These are phyloP conservation scores for Tiliacea citrago DNA, from an alignment of 2,888 invertebrate species.

Conservation along the genomic window DNA sequence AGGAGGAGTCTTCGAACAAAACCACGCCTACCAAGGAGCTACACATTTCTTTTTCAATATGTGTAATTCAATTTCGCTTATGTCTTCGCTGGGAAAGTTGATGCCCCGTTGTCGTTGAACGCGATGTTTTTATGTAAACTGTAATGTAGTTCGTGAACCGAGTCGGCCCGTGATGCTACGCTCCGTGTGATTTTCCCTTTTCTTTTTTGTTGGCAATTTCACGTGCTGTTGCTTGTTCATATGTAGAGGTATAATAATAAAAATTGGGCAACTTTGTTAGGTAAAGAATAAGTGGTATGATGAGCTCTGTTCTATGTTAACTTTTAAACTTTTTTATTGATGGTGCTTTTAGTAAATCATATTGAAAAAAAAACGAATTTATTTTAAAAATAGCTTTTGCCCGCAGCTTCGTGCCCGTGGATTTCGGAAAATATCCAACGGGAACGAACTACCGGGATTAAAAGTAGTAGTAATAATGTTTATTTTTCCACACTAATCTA, in stretches of 20 bases:
- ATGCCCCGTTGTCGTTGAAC: slow-evolving; percentile 90
- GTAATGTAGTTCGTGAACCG: slow-evolving; percentile 90
- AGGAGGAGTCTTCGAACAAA: slow-evolving; percentile 87
- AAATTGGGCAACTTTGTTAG: slow-evolving; percentile 69
- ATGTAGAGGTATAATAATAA: slow-evolving; percentile 76
- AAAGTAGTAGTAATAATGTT: too few relatives aligned
- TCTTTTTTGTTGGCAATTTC: slow-evolving; percentile 85
- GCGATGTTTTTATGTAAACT: slow-evolving; percentile 91
- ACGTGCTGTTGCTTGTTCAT: slow-evolving; percentile 86
- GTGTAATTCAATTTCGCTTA: slow-evolving; percentile 91
- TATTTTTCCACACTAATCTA: too few relatives aligned
- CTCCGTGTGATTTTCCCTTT: slow-evolving; percentile 83
- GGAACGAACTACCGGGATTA: too few relatives aligned
- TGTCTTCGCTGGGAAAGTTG: slow-evolving; percentile 91
- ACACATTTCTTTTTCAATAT: slow-evolving; percentile 91
- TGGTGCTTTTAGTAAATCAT: not conserved
- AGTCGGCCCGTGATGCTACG: slow-evolving; percentile 85
- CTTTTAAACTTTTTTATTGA: slow-evolving; percentile 9
- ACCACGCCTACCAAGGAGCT: slow-evolving; percentile 90
- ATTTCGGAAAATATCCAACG: too few relatives aligned
- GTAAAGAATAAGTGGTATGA: slow-evolving; percentile 55
- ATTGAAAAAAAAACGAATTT: not conserved
- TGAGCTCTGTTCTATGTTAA: slow-evolving; percentile 20
- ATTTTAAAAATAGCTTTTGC: too few relatives aligned
- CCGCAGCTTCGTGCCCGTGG: too few relatives aligned